Base-by-base conservation (phyloP, 30 jellyfish, hydroid and myxozoan species). In the Hydractinia echinata region DNA sequence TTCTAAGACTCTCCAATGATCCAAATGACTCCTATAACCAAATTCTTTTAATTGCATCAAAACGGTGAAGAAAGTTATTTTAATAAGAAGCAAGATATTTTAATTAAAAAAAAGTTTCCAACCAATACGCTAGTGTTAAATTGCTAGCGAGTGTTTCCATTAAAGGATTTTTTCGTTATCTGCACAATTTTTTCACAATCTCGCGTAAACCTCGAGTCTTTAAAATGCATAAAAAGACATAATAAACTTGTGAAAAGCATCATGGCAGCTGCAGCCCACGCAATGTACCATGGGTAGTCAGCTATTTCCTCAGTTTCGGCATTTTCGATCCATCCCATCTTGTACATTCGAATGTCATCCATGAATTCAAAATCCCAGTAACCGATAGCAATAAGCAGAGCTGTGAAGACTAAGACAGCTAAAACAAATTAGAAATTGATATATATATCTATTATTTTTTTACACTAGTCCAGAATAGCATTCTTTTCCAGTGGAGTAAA, bases 321-420 rank as follows among this genome's bases (percentile, higher is more conserved):
- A 7, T 71, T 58, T 71, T 71, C 67, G 39, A 15, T 30, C 81
- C 81, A 71, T 7, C 81, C 81, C 81, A 71, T 71, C 13, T 58
- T 54, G 60, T 71, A 71, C 81, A 71, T 71, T 71, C 81, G 8
- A 15, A 30, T 19, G 1, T 71, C 81, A 19, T 71, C 68, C n/a
- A 71, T 19, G 81, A 71, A 71, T 30, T 20, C 81, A 19, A 71
- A 71, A 30, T 71, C 81, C 55, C 81, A 50, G 66, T 71, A 71
- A 71, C 81, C 81, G 52, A 71, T 58, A 20, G 50, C 39, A 8
- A 71, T 71, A 8, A 71, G 1, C 81, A 71, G 30, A 20, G 60
- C 81, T 7, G 60, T 19, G 0, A 71, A 15, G 30, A 52, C 50
- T 0, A 71, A 9, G 8, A 52, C 61, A 52, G 81, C 81, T 19